Evolutionary conservation across 2,888 invertebrate species (phyloP).

Genomic region (Saturnia japonica): DNA sequence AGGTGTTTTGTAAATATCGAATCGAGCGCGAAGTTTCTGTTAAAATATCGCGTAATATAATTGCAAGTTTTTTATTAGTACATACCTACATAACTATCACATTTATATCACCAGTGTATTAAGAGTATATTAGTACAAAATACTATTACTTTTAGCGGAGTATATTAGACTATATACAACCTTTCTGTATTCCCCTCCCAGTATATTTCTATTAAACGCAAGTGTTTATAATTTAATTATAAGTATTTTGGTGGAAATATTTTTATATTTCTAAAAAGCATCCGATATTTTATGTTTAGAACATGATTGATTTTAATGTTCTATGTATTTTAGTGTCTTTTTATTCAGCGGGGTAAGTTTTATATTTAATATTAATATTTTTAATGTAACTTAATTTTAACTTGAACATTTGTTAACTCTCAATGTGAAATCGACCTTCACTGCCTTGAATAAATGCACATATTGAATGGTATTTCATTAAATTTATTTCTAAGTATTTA

Average conservation of each 20-base stretch:
- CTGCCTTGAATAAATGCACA: no score
- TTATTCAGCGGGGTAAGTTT: constrained; percentile 59
- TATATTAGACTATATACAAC: no score
- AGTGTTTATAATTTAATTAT: constrained; percentile 13
- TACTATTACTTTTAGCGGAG: no score
- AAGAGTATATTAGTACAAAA: no score
- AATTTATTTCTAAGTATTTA: no score
- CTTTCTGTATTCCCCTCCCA: no score
- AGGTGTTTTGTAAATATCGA: no score
- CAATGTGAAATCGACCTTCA: no score
- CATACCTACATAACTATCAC: no score
- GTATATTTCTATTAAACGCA: neutral
- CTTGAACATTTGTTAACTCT: no score
- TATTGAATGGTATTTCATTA: no score
- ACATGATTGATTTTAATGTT: constrained; percentile 52
- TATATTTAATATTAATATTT: constrained; percentile 19
- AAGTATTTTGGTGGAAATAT: constrained; percentile 6
- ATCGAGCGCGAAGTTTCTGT: constrained; percentile 52
- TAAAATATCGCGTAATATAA: constrained; percentile 28
- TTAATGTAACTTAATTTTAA: no score
- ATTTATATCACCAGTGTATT: neutral
- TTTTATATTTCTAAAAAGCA: constrained; percentile 24
- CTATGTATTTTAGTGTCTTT: constrained; percentile 55
- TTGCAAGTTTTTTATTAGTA: constrained; percentile 26
- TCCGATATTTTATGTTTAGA: constrained; percentile 29